Percentiles rank a stretch among this genome's conserved stretches.
Conservation (phyloP, 2,888 invertebrate species). For the Lasioglossum marginatum region DNA sequence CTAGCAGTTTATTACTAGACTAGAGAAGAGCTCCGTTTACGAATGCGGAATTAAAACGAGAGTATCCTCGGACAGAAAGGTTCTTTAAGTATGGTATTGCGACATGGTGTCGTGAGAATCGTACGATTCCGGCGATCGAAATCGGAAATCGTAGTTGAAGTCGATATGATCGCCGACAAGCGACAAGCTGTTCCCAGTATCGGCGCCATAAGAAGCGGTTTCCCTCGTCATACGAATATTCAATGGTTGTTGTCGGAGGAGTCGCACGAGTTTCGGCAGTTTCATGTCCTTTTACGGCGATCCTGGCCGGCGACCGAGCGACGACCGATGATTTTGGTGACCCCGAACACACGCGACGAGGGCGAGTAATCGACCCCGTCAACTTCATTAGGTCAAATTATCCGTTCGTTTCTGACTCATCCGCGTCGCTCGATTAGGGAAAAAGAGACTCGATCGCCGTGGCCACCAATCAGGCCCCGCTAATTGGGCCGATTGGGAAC, state of each 20-base stretch:
- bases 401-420: slow-evolving; percentile 33
- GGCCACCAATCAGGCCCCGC: neutral
- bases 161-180: slow-evolving; percentile 38
- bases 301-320: slow-evolving; percentile 18
- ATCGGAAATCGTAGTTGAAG: slow-evolving; percentile 12
- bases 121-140: neutral
- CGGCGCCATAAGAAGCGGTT: slow-evolving; percentile 53
- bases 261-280: slow-evolving; percentile 57
- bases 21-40: neutral
- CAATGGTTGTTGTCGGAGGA: slow-evolving; percentile 45
- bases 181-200: slow-evolving; percentile 53
- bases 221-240: slow-evolving; percentile 52
- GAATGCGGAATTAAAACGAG: neutral
- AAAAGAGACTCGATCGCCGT: slow-evolving; percentile 13
- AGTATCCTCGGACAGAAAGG: neutral
- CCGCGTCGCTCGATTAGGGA: slow-evolving; percentile 36
- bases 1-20: neutral
- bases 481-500: slow-evolving; percentile 17
- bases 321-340: slow-evolving; percentile 41
- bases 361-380: slow-evolving; percentile 11
- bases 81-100: neutral
- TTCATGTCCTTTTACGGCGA: slow-evolving; percentile 56
- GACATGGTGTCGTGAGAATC: neutral
- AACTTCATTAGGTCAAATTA: slow-evolving; percentile 12
- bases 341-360: slow-evolving; percentile 11